Base-by-base conservation (phyloP, 2,888 invertebrate genomes). In the Rhynchonema sp. region DNA sequence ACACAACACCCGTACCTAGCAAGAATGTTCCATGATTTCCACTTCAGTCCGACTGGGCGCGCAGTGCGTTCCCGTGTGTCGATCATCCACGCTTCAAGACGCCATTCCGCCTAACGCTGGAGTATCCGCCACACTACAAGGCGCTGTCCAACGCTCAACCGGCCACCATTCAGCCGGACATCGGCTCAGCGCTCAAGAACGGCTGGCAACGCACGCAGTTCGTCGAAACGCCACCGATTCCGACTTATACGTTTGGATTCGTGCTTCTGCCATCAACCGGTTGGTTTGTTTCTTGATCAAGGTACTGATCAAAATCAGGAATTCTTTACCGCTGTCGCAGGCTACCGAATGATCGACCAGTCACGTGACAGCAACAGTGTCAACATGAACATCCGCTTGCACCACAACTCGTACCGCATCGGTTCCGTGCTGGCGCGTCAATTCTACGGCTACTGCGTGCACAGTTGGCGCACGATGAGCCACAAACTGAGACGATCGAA, bases 1-100 rank as follows among this genome's bases (percentile, higher is more conserved):
- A n/a, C 38, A 13, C 38, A 38, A 9, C 38, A 38, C 38, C 13
- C 20, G 9, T 38, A 13, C 20, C 13, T 38, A 9, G 9, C 38
- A 38, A 38, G 38, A 38, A 20, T 38, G 13, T 13, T 38, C 13
- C 38, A 38, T 38, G 38, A 38, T 38, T 38, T 9, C 54, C 55
- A 23, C 30, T 59, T 17, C 59, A 59, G 29, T 1, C 27, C 23
- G 55, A 55, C 28, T 6, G 22, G 23, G 59, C 55, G 6, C 46
- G 59, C 2, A n/a, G 26, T 23, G 55, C 25, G 22, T 55, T 59
- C n/a, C 59, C 59, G 3, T 59, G 59, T 27, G 29, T 59, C n/a
- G 59, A 59, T 27, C 22, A 25, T 25, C 59, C 59, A 26, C 46
- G 23, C 2, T 55, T 59, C 55, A 59, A 59, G 29, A 27, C 46